Evolutionary conservation across 2,797 vertebrate genomes (phyloP).

Genomic region (Hirundo rustica): DNA sequence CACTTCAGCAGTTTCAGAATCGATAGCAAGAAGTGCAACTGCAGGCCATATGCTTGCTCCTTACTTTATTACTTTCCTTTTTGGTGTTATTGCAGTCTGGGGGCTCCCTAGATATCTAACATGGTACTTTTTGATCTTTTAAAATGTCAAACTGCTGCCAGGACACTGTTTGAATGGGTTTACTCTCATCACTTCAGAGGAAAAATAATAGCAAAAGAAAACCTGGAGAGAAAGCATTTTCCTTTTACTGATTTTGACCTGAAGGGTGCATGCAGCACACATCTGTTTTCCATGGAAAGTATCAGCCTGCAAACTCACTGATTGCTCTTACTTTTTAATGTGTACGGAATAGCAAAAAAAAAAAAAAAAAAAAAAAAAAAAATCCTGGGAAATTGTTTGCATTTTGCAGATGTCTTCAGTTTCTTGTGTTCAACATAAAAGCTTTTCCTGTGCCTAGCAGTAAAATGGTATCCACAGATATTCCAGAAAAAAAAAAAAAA

Average conservation of each 20-base stretch:
- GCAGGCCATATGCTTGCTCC: neutral
- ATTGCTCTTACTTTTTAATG: neutral
- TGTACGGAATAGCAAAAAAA: neutral
- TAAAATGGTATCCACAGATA: neutral
- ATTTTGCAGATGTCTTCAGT: neutral
- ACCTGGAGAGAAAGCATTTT: neutral
- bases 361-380: too few relatives aligned
- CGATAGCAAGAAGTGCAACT: constrained; percentile 38
- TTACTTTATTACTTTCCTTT: constrained; percentile 25
- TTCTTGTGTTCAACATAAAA: neutral
- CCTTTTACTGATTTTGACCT: neutral
- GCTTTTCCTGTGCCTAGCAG: neutral
- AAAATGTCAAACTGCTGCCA: constrained; percentile 17
- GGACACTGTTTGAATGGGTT: neutral
- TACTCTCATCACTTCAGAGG: neutral
- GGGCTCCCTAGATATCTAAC: neutral
- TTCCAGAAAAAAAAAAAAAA: neutral
- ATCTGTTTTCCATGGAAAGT: neutral
- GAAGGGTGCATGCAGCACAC: neutral
- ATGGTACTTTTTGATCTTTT: constrained; percentile 8
- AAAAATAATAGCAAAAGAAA: neutral
- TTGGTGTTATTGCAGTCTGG: neutral
- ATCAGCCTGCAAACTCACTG: neutral
- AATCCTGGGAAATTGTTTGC: neutral
- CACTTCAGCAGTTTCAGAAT: constrained; percentile 39